Evolutionary conservation across 2,888 invertebrate species (phyloP).

Genomic region (Drosophila macrospina): DNA sequence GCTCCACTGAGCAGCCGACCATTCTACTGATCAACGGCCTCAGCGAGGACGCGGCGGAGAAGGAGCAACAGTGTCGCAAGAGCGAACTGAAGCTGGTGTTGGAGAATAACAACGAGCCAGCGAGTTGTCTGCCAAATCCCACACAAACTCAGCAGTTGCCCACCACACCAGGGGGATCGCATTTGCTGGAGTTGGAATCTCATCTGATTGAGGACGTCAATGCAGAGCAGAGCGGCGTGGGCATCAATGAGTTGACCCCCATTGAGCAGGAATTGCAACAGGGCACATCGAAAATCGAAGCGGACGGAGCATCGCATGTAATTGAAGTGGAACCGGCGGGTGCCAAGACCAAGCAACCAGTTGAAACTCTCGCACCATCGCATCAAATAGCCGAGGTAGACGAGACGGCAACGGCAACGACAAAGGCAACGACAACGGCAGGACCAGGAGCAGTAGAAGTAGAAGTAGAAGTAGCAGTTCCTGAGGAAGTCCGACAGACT

Average conservation of each 20-base stretch:
- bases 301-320: constrained; percentile 75
- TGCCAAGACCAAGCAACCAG: constrained; percentile 72
- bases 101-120: constrained; percentile 39
- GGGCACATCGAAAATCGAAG: constrained; percentile 81
- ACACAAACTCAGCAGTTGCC: constrained; percentile 39
- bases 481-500: constrained; percentile 58
- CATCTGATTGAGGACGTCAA: constrained; percentile 84
- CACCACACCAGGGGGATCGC: constrained; percentile 65
- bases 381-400: constrained; percentile 72
- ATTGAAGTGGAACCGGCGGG: constrained; percentile 84
- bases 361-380: constrained; percentile 69
- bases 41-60: constrained; percentile 50
- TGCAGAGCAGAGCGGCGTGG: constrained; percentile 78
- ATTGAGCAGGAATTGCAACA: constrained; percentile 79
- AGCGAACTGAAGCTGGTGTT: constrained; percentile 53
- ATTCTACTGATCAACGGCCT: constrained; percentile 84
- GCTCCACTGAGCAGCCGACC: constrained; percentile 81
- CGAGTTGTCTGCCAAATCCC: constrained; percentile 20
- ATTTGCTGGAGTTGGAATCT: constrained; percentile 83
- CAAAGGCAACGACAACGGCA: constrained; percentile 40
- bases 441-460: constrained; percentile 12
- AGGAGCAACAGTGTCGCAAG: constrained; percentile 30
- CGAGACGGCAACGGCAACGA: constrained; percentile 52
- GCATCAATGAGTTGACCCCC: constrained; percentile 82
- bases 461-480: constrained; percentile 9